Conservation (phyloP, 2,888 invertebrate genomes). For the Hyles lineata region DNA sequence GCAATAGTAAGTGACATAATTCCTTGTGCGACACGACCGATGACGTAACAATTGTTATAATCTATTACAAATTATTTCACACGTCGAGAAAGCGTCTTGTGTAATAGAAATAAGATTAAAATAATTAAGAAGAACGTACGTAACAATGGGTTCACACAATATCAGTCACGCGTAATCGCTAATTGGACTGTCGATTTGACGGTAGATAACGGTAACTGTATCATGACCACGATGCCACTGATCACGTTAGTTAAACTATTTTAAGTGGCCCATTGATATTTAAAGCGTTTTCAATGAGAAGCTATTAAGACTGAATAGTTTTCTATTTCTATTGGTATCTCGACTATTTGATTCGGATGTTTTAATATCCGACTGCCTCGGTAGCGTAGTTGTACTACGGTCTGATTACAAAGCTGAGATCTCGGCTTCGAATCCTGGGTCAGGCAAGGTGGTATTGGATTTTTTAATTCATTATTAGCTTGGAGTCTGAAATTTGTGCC, state of each 20-base stretch:
- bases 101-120: slow-evolving; percentile 41
- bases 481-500: too few relatives aligned
- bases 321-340: background rate
- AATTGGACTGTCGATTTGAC: slow-evolving; percentile 27
- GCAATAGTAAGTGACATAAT: slow-evolving; percentile 37
- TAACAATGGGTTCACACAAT: slow-evolving; percentile 43
- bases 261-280: slow-evolving; percentile 6
- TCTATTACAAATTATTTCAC: slow-evolving; percentile 43
- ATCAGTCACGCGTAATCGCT: slow-evolving; percentile 35
- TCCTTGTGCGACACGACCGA: slow-evolving; percentile 32
- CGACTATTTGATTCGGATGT: slow-evolving; percentile 25
- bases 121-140: slow-evolving; percentile 38
- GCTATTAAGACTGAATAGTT: background rate
- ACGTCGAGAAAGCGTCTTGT: slow-evolving; percentile 48
- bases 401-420: too few relatives aligned
- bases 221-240: slow-evolving; percentile 11
- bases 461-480: too few relatives aligned
- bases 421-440: too few relatives aligned
- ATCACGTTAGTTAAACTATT: slow-evolving; percentile 3
- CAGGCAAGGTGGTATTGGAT: too few relatives aligned
- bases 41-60: slow-evolving; percentile 46
- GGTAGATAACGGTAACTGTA: slow-evolving; percentile 31
- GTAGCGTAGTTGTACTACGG: too few relatives aligned
- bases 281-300: background rate
- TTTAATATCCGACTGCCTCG: slow-evolving; percentile 23